A percentile compares a stretch with the other conserved stretches of the same genome.
These are phyloP conservation scores for Clepsis dumicolana DNA, from an alignment of 2,888 invertebrate genomes.

Conservation along the genomic window DNA sequence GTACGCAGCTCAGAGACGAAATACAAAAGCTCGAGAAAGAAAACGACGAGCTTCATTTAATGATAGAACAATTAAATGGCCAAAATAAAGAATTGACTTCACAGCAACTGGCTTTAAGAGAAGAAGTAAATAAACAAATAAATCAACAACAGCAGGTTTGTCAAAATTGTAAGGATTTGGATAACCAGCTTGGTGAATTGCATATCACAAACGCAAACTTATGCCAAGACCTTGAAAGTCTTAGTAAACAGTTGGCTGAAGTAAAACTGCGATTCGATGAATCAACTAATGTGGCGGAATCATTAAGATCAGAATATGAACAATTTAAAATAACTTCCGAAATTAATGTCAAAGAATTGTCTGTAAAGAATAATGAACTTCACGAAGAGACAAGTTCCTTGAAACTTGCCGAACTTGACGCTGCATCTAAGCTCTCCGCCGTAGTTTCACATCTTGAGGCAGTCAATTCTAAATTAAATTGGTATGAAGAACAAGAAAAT, in stretches of 20 bases:
- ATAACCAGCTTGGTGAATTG: slow-evolving; percentile 60
- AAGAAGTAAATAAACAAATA: slow-evolving; percentile 66
- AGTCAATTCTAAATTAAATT: slow-evolving; percentile 51
- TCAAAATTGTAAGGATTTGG: slow-evolving; percentile 59
- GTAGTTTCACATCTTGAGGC: slow-evolving; percentile 60
- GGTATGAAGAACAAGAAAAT: slow-evolving; percentile 52
- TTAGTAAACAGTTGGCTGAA: slow-evolving; percentile 45
- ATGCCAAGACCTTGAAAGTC: slow-evolving; percentile 47
- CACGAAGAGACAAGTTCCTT: slow-evolving; percentile 56
- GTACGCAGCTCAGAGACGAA: slow-evolving; percentile 61
- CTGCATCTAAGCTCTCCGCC: slow-evolving; percentile 52
- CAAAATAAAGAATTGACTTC: slow-evolving; percentile 66
- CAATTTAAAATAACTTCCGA: slow-evolving; percentile 57
- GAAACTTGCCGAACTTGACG: slow-evolving; percentile 55
- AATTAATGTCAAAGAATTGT: slow-evolving; percentile 48
- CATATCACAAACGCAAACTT: slow-evolving; percentile 55
- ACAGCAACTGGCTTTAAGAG: slow-evolving; percentile 60
- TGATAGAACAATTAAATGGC: slow-evolving; percentile 66
- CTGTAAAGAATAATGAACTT: slow-evolving; percentile 52
- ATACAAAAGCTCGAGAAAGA: slow-evolving; percentile 76
- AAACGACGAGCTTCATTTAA: slow-evolving; percentile 75
- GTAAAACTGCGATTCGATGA: slow-evolving; percentile 57
- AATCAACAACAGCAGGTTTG: slow-evolving; percentile 54
- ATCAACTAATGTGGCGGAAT: slow-evolving; percentile 53
- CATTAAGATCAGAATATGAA: slow-evolving; percentile 56